These are phyloP conservation scores for Heteromormyrus szaboi DNA, from an alignment of 2,797 vertebrate genomes.

Conservation along the genomic window DNA sequence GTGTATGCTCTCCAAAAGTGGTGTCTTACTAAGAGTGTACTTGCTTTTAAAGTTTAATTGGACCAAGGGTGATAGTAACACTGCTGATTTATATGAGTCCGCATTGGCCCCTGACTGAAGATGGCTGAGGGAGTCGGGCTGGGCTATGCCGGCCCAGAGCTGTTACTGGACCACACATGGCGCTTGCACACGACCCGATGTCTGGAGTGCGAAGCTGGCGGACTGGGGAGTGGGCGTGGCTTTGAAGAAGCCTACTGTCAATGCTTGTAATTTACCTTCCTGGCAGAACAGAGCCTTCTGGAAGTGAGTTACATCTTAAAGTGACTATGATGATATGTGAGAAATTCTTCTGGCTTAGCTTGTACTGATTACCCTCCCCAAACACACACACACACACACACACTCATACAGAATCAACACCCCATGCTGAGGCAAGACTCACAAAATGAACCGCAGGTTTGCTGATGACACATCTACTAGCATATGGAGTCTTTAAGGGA, in stretches of 20 bases:
- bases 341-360: not conserved
- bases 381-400: not conserved
- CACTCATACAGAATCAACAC: not conserved
- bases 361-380: not conserved
- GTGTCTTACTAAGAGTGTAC: not conserved
- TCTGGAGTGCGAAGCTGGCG: not conserved
- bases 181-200: not conserved
- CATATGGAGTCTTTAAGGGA: not conserved
- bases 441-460: not conserved
- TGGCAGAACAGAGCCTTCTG: not conserved
- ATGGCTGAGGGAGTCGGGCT: not conserved
- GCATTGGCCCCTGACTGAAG: not conserved
- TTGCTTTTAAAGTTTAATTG: not conserved
- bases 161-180: not conserved
- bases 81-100: not conserved
- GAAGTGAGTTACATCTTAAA: not conserved
- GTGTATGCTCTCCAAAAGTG: not conserved
- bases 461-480: not conserved
- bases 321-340: not conserved
- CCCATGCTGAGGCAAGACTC: not conserved
- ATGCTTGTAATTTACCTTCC: not conserved
- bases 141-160: not conserved
- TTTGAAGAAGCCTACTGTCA: not conserved
- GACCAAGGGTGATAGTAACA: not conserved
- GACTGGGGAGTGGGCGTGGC: not conserved